A percentile compares a stretch with the other conserved stretches of the same genome.
Conservation (phyloP, 1,140 invertebrate genomes). For the Chironomus tepperi region DNA sequence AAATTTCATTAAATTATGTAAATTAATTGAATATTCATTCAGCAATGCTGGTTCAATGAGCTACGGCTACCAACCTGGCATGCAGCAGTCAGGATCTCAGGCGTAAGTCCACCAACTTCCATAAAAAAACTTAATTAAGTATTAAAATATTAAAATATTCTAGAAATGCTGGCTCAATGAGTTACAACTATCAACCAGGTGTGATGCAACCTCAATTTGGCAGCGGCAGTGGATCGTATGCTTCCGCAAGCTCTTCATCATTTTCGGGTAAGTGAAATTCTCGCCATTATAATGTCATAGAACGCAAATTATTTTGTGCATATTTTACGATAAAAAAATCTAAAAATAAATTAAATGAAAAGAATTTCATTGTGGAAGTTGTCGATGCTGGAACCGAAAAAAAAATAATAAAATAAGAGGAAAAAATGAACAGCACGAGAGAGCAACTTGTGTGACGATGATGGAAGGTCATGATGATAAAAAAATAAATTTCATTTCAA, state of each 20-base stretch:
- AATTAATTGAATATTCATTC: no score
- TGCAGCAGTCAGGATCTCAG: neutral
- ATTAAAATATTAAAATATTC: no score
- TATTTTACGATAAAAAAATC: neutral
- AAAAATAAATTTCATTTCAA: neutral
- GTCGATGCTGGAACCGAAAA: neutral
- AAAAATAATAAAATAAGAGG: no score
- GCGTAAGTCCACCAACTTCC: no score
- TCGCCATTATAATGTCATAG: neutral
- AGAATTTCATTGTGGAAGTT: neutral
- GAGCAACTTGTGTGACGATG: slow-evolving; percentile 4
- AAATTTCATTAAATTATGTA: no score
- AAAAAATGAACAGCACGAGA: neutral
- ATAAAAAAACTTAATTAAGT: no score
- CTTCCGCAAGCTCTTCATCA: neutral
- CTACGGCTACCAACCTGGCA: no score
- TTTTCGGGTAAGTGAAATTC: neutral
- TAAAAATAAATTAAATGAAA: neutral
- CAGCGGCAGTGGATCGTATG: neutral
- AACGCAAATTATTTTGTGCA: neutral
- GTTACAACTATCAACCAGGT: neutral
- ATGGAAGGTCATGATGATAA: slow-evolving; percentile 8
- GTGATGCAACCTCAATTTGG: neutral
- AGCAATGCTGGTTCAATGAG: no score
- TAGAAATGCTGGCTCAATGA: neutral